Percentiles rank a stretch among this genome's conserved stretches.
phyloP scores from a whole-genome alignment of 2,113 vertebrate species.

The Turnix velox region DNA sequence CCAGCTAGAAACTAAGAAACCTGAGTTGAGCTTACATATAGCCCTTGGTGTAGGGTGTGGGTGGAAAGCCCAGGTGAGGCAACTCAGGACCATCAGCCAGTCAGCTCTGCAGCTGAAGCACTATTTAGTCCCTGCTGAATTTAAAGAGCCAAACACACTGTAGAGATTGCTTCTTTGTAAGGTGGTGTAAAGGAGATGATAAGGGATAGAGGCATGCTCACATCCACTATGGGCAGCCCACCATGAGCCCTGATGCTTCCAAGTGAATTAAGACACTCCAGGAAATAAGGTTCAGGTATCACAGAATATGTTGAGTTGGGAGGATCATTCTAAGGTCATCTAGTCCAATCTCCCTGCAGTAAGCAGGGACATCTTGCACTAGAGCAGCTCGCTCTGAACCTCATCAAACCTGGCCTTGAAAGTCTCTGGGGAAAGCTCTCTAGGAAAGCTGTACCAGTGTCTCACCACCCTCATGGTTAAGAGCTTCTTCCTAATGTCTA shows the following conservation, averaged over 20 bases:
- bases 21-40: not conserved
- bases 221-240: not conserved
- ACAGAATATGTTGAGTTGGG: no score
- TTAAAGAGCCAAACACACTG: not conserved
- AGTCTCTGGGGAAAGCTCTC: no score
- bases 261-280: fast-evolving
- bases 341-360: no score
- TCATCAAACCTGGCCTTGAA: no score
- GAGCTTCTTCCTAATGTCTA: no score
- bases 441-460: no score
- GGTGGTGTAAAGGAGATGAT: not conserved
- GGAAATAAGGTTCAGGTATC: not conserved
- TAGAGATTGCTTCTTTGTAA: fast-evolving
- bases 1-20: fast-evolving
- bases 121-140: not conserved
- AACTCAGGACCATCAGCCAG: not conserved
- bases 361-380: no score
- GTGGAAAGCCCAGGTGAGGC: not conserved
- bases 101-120: not conserved
- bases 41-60: not conserved
- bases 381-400: no score
- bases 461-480: no score
- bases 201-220: not conserved
- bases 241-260: fast-evolving
- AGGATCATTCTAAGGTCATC: no score